Evolutionary conservation across 2,797 vertebrate species (phyloP), one percentile per base, ranked within the genome.

Genomic region (Capromys pilorides): DNA sequence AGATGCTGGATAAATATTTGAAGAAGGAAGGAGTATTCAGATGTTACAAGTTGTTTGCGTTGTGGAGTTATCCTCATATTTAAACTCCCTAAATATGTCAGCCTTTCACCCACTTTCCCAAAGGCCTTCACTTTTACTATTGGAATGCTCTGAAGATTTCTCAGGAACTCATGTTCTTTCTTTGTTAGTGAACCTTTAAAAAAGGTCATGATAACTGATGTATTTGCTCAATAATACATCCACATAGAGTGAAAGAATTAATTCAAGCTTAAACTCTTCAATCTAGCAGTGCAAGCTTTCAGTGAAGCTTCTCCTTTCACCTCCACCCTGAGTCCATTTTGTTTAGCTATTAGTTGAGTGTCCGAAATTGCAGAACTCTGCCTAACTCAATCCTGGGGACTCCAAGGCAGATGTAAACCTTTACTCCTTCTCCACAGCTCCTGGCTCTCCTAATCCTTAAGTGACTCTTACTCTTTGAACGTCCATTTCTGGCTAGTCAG

Each of bases 1-100:
- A 95, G 49, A 5, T 86, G 79, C 24, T 83, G 51, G 59, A 85
- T 71, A 71, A 86, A 64, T 66, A 91, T 71, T 54, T 77, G 31
- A 64, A 85, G n/a, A 94, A 39, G 21, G 18, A 77, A 73, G 31
- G 6, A 12, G 33, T 57, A 39, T 51, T 83, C 31, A 41, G 45
- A 54, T 28, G 14, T 14, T 51, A 45, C n/a, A 19, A 75, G 31
- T 31, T 84, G 9, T 73, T 69, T 59, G 33, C 21, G 16, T 57
- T 41, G 16, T 11, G 24, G 62, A 41, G 21, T 71, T 19, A 62
- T 6, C 45, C 18, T 24, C 6, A 24, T 41, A 54, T 18, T 90
- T 12, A 62, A 11, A 51, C 31, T 33, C 59, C 5, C 66, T 28
- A 41, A 51, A 73, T 0, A 75, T 28, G n/a, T 67, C 83, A n/a